Percentiles rank a stretch among this genome's conserved stretches.
phyloP scores from a whole-genome alignment of 2,888 invertebrate species.

The Hylaea fasciaria region DNA sequence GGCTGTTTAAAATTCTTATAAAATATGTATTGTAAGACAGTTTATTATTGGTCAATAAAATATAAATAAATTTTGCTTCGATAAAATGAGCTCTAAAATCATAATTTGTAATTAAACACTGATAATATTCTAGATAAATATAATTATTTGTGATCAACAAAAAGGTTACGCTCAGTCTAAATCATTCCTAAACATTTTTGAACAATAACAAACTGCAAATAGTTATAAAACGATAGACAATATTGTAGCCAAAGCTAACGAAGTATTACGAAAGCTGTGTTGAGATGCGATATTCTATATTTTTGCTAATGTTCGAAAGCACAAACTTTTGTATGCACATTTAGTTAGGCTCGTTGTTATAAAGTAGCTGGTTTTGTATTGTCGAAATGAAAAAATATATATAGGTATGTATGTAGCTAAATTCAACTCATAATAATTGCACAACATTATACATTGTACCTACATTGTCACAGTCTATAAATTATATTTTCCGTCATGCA shows the following conservation, averaged over 20 bases:
- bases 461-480: too few species aligned
- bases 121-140: too few species aligned
- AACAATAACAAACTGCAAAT: constrained; percentile 32
- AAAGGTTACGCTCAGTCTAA: too few species aligned
- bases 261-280: constrained; percentile 73
- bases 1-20: constrained; percentile 21
- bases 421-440: too few species aligned
- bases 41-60: constrained; percentile 36
- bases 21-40: constrained; percentile 33
- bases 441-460: not conserved
- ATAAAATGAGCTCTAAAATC: too few species aligned
- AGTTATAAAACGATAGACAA: constrained; percentile 37
- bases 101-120: too few species aligned
- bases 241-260: constrained; percentile 68
- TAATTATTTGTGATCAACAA: too few species aligned
- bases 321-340: constrained; percentile 39
- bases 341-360: constrained; percentile 17
- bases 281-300: constrained; percentile 52
- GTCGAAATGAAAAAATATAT: not conserved
- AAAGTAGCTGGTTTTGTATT: constrained; percentile 30
- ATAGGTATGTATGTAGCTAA: too few species aligned
- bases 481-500: too few species aligned
- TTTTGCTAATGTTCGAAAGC: constrained; percentile 41
- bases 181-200: constrained; percentile 6
- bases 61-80: not conserved